Evolutionary conservation across 2,797 vertebrate species (phyloP).

Genomic region (Bovichtus variegatus): DNA sequence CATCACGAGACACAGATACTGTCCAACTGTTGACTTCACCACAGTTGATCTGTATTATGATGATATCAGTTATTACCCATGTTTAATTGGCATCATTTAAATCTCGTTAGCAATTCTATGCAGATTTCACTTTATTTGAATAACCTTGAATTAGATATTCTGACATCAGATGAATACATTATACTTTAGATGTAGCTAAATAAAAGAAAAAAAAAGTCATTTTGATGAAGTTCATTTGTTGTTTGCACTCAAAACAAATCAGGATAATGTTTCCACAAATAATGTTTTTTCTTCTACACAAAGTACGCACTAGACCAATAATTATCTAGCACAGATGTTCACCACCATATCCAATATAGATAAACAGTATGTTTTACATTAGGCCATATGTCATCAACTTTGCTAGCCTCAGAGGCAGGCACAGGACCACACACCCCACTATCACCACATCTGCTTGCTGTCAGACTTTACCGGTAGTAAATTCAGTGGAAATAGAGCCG

Average conservation of each 20-base stretch:
- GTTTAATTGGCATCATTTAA: not conserved
- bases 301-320: conserved; percentile 8
- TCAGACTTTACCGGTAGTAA: conserved; percentile 92
- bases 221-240: conserved; percentile 1
- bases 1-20: conserved; percentile 35
- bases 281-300: conserved; percentile 15
- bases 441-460: conserved; percentile 68
- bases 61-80: not conserved
- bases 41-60: not conserved
- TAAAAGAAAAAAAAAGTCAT: not conserved
- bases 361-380: conserved; percentile 37
- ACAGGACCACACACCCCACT: conserved; percentile 27
- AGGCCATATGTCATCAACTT: conserved; percentile 48
- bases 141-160: not conserved
- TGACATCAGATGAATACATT: not conserved
- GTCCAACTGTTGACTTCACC: not conserved
- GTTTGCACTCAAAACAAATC: conserved; percentile 18
- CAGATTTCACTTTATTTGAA: not conserved
- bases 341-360: conserved; percentile 19
- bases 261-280: conserved; percentile 13
- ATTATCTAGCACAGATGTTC: conserved; percentile 49
- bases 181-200: conserved; percentile 1
- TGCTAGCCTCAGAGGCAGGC: conserved; percentile 37
- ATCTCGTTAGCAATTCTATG: not conserved
- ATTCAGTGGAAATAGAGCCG: conserved; percentile 87